Evolutionary conservation across 2,888 invertebrate genomes (phyloP).

Genomic region (Pseudanteris insignis): DNA sequence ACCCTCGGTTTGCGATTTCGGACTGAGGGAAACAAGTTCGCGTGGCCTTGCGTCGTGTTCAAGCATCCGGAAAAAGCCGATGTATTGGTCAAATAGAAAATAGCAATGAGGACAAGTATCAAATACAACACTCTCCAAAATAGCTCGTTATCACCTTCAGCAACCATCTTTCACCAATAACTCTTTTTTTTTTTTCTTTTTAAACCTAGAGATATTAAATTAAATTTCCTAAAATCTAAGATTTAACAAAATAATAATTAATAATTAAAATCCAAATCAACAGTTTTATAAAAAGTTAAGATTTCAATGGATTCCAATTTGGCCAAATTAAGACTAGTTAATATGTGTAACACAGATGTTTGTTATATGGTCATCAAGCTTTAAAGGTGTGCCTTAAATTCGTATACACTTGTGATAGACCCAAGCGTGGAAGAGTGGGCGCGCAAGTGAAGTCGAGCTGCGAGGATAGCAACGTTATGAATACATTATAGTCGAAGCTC

Average conservation of each 20-base stretch:
- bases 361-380: constrained; percentile 41
- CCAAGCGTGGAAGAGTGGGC: constrained; percentile 34
- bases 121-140: constrained; percentile 34
- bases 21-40: constrained; percentile 38
- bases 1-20: constrained; percentile 34
- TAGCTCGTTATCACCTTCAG: constrained; percentile 10
- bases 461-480: constrained; percentile 58
- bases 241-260: too few species aligned
- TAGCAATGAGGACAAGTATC: constrained; percentile 35
- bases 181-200: too few species aligned
- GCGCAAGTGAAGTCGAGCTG: constrained; percentile 30
- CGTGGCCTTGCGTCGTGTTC: constrained; percentile 61
- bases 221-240: too few species aligned
- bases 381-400: constrained; percentile 34
- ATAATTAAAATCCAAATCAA: too few species aligned
- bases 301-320: too few species aligned
- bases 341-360: constrained; percentile 40
- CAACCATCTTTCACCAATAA: too few species aligned
- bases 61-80: constrained; percentile 64
- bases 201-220: too few species aligned
- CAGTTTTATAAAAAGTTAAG: too few species aligned
- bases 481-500: constrained; percentile 60
- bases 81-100: constrained; percentile 32
- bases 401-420: too few species aligned
- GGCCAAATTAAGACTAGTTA: too few species aligned